Conservation (phyloP, 2,888 invertebrate genomes). For the Caenorhabditis zanzibari region DNA sequence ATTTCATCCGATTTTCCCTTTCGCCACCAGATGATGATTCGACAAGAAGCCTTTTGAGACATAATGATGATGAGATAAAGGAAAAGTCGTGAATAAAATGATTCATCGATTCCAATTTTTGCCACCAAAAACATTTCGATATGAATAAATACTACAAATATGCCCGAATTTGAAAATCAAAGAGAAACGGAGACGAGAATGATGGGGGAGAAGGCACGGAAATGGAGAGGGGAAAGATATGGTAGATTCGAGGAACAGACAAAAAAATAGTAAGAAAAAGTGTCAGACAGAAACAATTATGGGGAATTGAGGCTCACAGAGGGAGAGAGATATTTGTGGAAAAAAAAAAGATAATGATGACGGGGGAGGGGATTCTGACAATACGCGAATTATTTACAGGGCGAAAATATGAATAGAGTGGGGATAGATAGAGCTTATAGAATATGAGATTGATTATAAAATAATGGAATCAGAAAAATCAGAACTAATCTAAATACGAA, state of each 20-base stretch:
- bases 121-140: slow-evolving; percentile 26
- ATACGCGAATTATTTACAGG: slow-evolving; percentile 39
- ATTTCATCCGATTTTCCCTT: slow-evolving; percentile 61
- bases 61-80: not conserved
- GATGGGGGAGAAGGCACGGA: slow-evolving; percentile 6
- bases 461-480: not conserved
- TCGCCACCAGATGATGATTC: slow-evolving; percentile 33
- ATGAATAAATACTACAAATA: slow-evolving; percentile 36
- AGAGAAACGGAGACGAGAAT: slow-evolving; percentile 1
- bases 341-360: slow-evolving; percentile 5
- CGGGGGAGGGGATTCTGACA: slow-evolving; percentile 13
- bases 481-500: slow-evolving; percentile 6
- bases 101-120: slow-evolving; percentile 32
- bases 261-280: slow-evolving; percentile 25
- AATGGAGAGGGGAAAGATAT: not conserved
- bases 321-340: not conserved
- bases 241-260: not conserved
- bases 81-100: slow-evolving; percentile 38
- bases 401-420: not conserved
- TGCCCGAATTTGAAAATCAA: slow-evolving; percentile 12
- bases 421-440: not conserved
- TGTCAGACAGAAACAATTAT: slow-evolving; percentile 37
- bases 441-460: slow-evolving; percentile 40
- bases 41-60: slow-evolving; percentile 25
- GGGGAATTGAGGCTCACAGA: slow-evolving; percentile 3